Conservation (phyloP, 2,797 vertebrate species). For the Macroramphosus scolopax region DNA sequence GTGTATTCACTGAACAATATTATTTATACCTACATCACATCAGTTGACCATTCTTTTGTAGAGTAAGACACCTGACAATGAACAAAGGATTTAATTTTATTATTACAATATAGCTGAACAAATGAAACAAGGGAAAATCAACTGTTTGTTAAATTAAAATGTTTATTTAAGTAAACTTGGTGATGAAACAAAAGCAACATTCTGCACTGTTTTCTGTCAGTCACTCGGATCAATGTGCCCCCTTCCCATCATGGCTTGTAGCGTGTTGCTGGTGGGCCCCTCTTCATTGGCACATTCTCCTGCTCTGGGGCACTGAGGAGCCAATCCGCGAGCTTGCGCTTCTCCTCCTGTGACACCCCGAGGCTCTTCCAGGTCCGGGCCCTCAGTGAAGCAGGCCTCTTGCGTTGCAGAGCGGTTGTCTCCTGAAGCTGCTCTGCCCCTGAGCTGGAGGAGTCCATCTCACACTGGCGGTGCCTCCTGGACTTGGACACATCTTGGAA, state of each 20-base stretch:
- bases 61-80: too few relatives aligned
- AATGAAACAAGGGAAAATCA: too few relatives aligned
- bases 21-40: too few relatives aligned
- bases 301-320: constrained; percentile 46
- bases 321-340: constrained; percentile 32
- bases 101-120: too few relatives aligned
- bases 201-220: too few relatives aligned
- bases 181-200: too few relatives aligned
- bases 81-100: too few relatives aligned
- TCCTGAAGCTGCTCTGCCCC: constrained; percentile 8
- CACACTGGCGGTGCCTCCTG: constrained; percentile 38
- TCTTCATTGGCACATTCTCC: not conserved
- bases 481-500: constrained; percentile 18
- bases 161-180: too few relatives aligned
- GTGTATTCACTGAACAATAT: too few relatives aligned
- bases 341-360: constrained; percentile 1
- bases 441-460: constrained; percentile 15
- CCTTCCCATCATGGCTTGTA: not conserved
- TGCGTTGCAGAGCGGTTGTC: rapidly evolving
- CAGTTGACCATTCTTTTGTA: too few relatives aligned
- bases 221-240: too few relatives aligned
- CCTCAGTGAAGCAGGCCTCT: constrained; percentile 41
- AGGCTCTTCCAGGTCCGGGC: constrained; percentile 51
- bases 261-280: rapidly evolving
- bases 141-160: too few relatives aligned